These are phyloP conservation scores for Achroia grisella DNA, from an alignment of 1,140 invertebrate species.

Conservation along the genomic window DNA sequence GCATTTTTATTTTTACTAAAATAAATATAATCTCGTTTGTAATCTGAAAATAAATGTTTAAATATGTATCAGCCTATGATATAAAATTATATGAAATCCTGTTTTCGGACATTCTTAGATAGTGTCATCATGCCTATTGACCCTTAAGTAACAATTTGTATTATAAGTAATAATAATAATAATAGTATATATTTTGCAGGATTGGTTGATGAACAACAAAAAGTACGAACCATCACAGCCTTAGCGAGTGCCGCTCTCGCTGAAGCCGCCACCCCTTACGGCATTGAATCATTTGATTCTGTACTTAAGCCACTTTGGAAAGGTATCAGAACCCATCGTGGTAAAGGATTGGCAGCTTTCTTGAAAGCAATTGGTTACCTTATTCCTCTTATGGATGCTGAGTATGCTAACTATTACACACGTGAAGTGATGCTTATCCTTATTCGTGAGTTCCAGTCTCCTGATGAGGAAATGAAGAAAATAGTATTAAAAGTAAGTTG, in stretches of 20 bases:
- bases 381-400: constrained; percentile 99
- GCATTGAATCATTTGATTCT: constrained; percentile 99
- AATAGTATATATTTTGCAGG: constrained; percentile 48
- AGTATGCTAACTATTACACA: constrained; percentile 99
- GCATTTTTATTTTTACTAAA: too few relatives aligned
- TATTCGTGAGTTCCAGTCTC: constrained; percentile 99
- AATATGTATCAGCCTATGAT: too few relatives aligned
- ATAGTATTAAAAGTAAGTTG: constrained; percentile 94
- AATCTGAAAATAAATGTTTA: too few relatives aligned
- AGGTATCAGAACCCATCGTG: constrained; percentile 97
- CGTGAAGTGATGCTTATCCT: constrained; percentile 99
- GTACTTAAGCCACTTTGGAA: constrained; percentile 99
- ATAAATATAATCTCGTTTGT: too few relatives aligned
- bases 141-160: too few relatives aligned
- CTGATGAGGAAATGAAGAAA: constrained; percentile 99
- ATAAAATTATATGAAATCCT: too few relatives aligned
- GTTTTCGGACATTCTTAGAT: too few relatives aligned
- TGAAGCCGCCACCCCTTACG: constrained; percentile 99
- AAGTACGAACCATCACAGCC: constrained; percentile 97
- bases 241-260: constrained; percentile 97
- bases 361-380: constrained; percentile 99
- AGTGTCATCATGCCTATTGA: too few relatives aligned
- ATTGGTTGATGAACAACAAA: constrained; percentile 90
- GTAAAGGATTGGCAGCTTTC: constrained; percentile 99
- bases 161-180: too few relatives aligned